Evolutionary conservation across 2,888 invertebrate genomes (phyloP), one percentile per base, ranked within the genome.

Genomic region (Phengaris arion): DNA sequence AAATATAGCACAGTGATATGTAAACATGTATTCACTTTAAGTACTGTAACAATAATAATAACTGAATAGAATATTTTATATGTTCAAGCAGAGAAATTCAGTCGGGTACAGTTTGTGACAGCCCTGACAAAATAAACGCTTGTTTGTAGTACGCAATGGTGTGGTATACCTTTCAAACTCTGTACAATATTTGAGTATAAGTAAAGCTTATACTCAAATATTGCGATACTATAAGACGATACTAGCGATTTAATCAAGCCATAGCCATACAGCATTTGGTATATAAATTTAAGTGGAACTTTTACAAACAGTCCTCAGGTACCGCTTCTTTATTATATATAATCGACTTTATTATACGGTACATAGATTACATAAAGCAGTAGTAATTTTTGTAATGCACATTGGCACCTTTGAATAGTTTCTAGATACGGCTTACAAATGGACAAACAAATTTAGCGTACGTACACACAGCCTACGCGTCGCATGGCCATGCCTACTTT

Each of bases 1-100:
- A 75, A 6, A 69, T 69, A 10, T 8, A 75, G 55, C 15, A 57
- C 57, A 45, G 55, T 70, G 69, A 75, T 75, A 75, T 75, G 69
- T 70, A 70, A 75, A 75, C 12, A 69, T 54, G 54, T 54, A 72
- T 72, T 72, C 51, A 70, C 52, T 70, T 70, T 54, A 54, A 64
- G 64, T 64, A 64, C 64, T 10, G 22, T 9, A 54, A 72, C 7
- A 51, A 52, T 51, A 10, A 13, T 35, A 35, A 54, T 35, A 48
- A 48, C 35, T 52, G 22, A 69, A 15, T 69, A 15, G 9, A 48
- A 69, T 48, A 51, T 51, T 12, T 70, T 51, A 22, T 70, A 70
- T 54, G 48, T 69, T 35, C 10, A n/a, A 69, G 46, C n/a, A 69
- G 48, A 48, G 64, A 64, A 35, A 35, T 64, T 64, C 22, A 22